A percentile compares a stretch with the other conserved stretches of the same genome.
Evolutionary conservation across 2,113 vertebrate species (phyloP).

Genomic region (Phyllostomus hastatus): DNA sequence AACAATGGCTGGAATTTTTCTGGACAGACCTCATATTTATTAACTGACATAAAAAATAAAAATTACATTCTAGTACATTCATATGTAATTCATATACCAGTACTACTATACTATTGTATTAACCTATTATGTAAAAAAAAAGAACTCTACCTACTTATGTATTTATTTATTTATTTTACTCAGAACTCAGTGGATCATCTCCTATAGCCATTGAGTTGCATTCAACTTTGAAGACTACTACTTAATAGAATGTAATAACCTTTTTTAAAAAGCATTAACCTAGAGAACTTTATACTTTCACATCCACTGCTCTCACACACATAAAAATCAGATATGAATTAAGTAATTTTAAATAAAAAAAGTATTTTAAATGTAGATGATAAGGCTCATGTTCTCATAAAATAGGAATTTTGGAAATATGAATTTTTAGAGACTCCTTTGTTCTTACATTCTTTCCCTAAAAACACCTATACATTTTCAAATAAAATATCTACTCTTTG

Average conservation of each 20-base stretch:
- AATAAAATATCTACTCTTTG: neutral
- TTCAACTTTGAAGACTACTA: neutral
- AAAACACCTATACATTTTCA: neutral
- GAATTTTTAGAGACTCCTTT: neutral
- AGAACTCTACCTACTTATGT: neutral
- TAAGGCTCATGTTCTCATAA: neutral
- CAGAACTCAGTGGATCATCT: neutral
- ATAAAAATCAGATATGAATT: neutral
- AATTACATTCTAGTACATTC: neutral
- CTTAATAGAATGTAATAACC: neutral
- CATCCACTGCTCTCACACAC: neutral
- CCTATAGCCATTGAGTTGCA: neutral
- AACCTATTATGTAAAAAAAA: neutral
- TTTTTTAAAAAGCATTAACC: neutral
- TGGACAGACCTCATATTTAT: neutral
- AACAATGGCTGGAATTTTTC: too few relatives aligned
- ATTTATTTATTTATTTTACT: neutral
- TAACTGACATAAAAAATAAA: neutral
- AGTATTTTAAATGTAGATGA: neutral
- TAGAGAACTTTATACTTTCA: neutral
- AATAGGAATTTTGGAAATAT: neutral
- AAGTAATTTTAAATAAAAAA: slow-evolving; percentile 32
- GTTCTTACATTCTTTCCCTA: neutral
- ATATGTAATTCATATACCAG: neutral
- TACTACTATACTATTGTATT: neutral